Evolutionary conservation across 2,888 invertebrate species (phyloP), one percentile per base, ranked within the genome.

Genomic region (Drosophila rubida): DNA sequence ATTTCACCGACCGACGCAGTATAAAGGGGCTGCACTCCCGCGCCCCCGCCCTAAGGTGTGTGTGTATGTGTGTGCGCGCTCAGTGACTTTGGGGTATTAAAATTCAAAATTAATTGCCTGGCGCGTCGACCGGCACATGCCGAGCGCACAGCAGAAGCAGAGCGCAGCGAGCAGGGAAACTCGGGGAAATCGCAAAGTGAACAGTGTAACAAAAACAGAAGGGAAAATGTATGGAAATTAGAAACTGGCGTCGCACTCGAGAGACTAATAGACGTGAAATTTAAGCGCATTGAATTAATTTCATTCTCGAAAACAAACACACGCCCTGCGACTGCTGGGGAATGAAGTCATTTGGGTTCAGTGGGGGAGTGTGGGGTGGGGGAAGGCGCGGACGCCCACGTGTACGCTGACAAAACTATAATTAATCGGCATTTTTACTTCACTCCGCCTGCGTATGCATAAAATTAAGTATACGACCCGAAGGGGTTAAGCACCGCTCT

Each of bases 211-310:
- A 42, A 41, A 30, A 53, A 35, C 11, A 19, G 7, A 16, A 27
- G 25, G 23, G 48, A 44, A 49, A 46, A 61, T 67, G 35, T 69
- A 81, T 72, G 75, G 87, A 84, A 87, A 87, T 84, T 87, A 87
- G 81, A 72, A 86, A 72, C 71, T 67, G 58, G 80, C 70, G 51
- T 57, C 58, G 70, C 62, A 74, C 79, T 77, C 86, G 48, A 51
- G 72, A 86, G 88, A 82, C 88, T 86, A 87, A 86, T 87, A 87
- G 86, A 83, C 83, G 83, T 86, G 83, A 84, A 84, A 84, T 84
- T 87, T 87, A 88, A 88, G 83, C 86, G 84, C 88, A 78, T 86
- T 86, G 88, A 86, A 88, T 84, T 87, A 87, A 87, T 87, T 87
- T 72, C 45, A 58, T 46, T 53, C 42, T 32, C 42, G 42, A 14